Evolutionary conservation across 2,888 invertebrate species (phyloP).

Genomic region (Crossocerus cetratus): DNA sequence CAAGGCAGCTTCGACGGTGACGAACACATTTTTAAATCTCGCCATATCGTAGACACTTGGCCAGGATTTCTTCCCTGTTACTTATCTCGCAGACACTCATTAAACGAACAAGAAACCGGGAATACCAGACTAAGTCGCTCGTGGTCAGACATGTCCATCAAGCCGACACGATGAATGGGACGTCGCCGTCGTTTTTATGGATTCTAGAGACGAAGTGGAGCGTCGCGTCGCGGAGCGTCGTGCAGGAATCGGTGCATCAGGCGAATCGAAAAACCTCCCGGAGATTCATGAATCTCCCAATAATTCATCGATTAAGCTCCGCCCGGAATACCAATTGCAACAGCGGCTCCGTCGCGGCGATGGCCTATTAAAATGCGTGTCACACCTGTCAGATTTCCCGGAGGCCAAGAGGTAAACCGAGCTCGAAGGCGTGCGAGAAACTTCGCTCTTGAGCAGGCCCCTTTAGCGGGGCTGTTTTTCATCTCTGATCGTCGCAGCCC

Average conservation of each 20-base stretch:
- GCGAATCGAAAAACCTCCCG: slow-evolving; percentile 50
- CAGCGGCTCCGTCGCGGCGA: neutral
- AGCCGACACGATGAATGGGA: neutral
- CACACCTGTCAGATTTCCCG: slow-evolving; percentile 47
- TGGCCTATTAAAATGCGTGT: slow-evolving; percentile 51
- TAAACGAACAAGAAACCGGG: slow-evolving; percentile 32
- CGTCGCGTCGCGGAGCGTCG: slow-evolving; percentile 10
- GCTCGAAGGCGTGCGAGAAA: neutral
- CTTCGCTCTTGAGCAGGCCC: slow-evolving; percentile 11
- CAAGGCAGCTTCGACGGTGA: too few relatives aligned
- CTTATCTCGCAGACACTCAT: slow-evolving; percentile 1
- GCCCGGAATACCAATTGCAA: slow-evolving; percentile 54
- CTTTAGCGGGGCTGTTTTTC: slow-evolving; percentile 15
- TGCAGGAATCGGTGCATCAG: slow-evolving; percentile 53
- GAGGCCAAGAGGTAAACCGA: slow-evolving; percentile 18
- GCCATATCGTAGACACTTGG: too few relatives aligned
- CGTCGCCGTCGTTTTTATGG: slow-evolving; percentile 33
- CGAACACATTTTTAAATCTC: too few relatives aligned
- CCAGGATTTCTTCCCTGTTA: neutral
- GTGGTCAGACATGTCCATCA: neutral
- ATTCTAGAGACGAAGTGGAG: slow-evolving; percentile 31
- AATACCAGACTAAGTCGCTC: neutral
- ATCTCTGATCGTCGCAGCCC: neutral
- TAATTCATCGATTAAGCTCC: slow-evolving; percentile 62
- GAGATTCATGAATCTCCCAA: slow-evolving; percentile 56